Evolutionary conservation across 2,113 vertebrate genomes (phyloP), one percentile per base, ranked within the genome.

Genomic region (Oxyruncus cristatus): DNA sequence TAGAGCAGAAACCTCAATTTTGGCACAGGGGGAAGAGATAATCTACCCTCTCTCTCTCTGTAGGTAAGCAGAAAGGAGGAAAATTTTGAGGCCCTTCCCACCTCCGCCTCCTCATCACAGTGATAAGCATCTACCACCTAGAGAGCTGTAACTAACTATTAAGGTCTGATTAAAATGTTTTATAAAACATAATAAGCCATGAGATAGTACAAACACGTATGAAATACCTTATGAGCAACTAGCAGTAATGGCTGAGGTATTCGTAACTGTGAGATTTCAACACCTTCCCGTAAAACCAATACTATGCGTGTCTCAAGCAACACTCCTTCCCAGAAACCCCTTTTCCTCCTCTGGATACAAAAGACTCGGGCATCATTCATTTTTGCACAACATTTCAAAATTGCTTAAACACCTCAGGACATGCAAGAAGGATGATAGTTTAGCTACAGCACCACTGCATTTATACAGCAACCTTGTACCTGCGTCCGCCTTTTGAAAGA

Each of bases 81-180:
- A 75, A 98, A 98, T 98, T 97, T 98, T 44, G 12, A 62, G 82
- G 55, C 74, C 65, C 76, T 76, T 92, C 80, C 80, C 80, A 71
- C 6, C 24, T 79, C 74, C 46, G 7, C 87, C 85, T 76, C 71
- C 44, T 82, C 85, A 73, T 15, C 24, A 41, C 37, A 23, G 44
- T 12, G 83, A 95, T 92, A 95, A 70, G 44, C 49, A 95, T 91
- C 92, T 93, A 93, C 88, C 92, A 95, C 85, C 67, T 91, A 75
- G 73, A 78, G 91, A 92, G 93, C 72, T 93, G 61, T 37, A 95
- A 74, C 73, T 95, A 92, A 58, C 72, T 84, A 93, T 80, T 95
- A 94, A 63, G 35, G 61, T n/a, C 82, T 88, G 76, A 94, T 95
- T 84, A 94, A 85, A 39, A 58, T 75, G 73, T 56, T 86, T 86